Base-by-base conservation (phyloP, 2,113 vertebrate genomes). In the Choloepus hoffmanni region DNA sequence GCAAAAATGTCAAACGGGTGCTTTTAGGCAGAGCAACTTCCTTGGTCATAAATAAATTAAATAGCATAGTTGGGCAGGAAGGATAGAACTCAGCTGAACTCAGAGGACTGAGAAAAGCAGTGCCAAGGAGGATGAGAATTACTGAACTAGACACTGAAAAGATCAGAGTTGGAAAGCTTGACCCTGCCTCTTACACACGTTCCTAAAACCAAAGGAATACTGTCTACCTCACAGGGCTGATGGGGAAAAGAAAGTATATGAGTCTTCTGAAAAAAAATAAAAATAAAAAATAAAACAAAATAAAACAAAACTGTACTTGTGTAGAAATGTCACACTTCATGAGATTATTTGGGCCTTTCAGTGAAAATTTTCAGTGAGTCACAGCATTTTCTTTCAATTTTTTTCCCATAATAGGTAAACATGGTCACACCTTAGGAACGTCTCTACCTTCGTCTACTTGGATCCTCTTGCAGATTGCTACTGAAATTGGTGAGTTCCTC, bases 341-440 rank as follows among this genome's bases (percentile, higher is more conserved):
- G 33, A 43, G 55, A 91, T 83, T 82, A 78, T 70, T 73, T 90
- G 55, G 23, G 33, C 13, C 65, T 90, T 90, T 55, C 87, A n/a
- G 92, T 73, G 76, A 95, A 81, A 7, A 6, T 87, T 95, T 73
- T 89, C 90, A 95, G 74, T 93, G 96, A 74, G 78, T 97, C n/a
- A 96, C 79, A 96, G 58, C 95, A 0, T 84, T 28, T 96, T 96
- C 76, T 97, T 97, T 67, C 63, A 72, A 19, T 82, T 96, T 72
- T 72, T 58, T 82, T 94, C 77, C 98, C 95, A 93, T 21, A 94
- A n/a, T 9, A 89, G n/a, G 24, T 73, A 97, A 98, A 96, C 15
- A 91, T 8, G 87, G 90, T 92, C 63, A 92, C 91, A 72, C 50
- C 73, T 89, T 74, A 78, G 92, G 94, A 97, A 81, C 0, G 30